These are phyloP conservation scores for Colius striatus DNA, from an alignment of 2,113 vertebrate genomes.

Conservation along the genomic window DNA sequence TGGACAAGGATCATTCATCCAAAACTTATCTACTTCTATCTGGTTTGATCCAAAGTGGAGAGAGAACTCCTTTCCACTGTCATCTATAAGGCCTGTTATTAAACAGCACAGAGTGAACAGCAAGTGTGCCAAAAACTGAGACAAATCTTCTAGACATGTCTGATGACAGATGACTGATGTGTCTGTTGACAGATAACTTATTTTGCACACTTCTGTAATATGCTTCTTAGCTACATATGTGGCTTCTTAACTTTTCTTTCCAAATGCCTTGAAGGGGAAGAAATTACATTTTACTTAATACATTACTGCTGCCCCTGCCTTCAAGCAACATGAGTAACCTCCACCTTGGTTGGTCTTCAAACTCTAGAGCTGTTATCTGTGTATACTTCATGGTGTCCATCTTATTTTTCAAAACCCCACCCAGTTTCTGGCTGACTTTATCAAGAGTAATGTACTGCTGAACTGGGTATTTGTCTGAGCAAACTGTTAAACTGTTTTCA, in stretches of 20 bases:
- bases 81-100: neutral
- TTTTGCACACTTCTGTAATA: neutral
- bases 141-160: neutral
- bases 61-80: neutral
- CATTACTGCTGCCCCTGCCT: neutral
- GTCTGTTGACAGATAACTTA: neutral
- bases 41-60: neutral
- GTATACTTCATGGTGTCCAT: too few species aligned
- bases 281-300: neutral
- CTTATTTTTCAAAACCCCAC: neutral
- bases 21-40: neutral
- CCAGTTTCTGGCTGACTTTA: neutral
- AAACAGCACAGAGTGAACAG: neutral
- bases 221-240: neutral
- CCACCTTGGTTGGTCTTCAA: neutral
- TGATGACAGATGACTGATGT: neutral
- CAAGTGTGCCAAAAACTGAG: neutral
- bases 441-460: accelerated
- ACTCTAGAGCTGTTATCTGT: neutral
- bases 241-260: neutral
- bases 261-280: neutral
- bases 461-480: neutral
- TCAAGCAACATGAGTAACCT: neutral
- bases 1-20: neutral
- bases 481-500: neutral